phyloP scores from a whole-genome alignment of 2,888 invertebrate species.

The Acrobeloides nanus region DNA sequence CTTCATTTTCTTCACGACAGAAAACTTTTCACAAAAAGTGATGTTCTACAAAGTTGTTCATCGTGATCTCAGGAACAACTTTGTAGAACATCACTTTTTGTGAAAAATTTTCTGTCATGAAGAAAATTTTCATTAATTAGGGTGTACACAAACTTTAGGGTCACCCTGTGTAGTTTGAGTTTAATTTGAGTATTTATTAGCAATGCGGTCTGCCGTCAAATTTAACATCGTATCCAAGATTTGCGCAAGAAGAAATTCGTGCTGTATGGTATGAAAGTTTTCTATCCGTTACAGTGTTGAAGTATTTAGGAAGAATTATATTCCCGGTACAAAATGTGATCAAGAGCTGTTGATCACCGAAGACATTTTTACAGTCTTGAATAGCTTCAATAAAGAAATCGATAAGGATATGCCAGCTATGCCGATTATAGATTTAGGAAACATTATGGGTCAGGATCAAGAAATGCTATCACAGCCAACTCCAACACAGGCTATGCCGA shows the following conservation, averaged over 20 bases:
- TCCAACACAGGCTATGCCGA: not conserved
- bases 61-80: too few species aligned
- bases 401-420: slow-evolving; percentile 1
- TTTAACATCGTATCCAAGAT: slow-evolving; percentile 34
- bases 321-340: slow-evolving; percentile 34
- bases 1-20: too few species aligned
- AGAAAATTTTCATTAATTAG: too few species aligned
- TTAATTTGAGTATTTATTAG: too few species aligned
- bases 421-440: not conserved
- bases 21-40: too few species aligned
- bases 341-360: slow-evolving; percentile 39
- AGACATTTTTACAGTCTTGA: slow-evolving; percentile 41
- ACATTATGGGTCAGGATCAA: not conserved
- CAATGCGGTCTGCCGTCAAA: slow-evolving; percentile 40
- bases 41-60: too few species aligned
- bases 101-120: too few species aligned
- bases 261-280: slow-evolving; percentile 36
- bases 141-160: too few species aligned
- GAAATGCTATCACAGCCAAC: not conserved
- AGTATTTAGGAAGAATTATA: slow-evolving; percentile 36
- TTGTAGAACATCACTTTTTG: too few species aligned
- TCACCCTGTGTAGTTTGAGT: too few species aligned
- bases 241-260: slow-evolving; percentile 43
- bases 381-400: slow-evolving; percentile 36
- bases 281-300: not conserved